Conservation (phyloP, 1,140 invertebrate species). For the Pseudomyrmex pallidus region DNA sequence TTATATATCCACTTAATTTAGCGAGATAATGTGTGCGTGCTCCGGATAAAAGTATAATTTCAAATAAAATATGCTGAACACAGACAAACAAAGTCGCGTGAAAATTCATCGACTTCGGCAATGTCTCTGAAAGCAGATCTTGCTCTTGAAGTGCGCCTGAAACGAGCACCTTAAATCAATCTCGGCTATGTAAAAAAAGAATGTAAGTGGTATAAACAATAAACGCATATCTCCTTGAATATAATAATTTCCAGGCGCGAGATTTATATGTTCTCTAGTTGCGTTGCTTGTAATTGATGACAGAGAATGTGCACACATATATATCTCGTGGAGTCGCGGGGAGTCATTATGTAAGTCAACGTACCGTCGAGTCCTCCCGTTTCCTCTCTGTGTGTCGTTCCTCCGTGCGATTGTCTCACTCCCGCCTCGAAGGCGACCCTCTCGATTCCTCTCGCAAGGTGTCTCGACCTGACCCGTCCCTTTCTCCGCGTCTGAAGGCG, state of each 20-base stretch:
- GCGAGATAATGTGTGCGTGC: conserved; percentile 33
- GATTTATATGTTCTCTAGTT: conserved; percentile 34
- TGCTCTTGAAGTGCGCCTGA: not conserved
- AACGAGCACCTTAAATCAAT: conserved; percentile 50
- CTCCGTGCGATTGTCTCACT: conserved; percentile 48
- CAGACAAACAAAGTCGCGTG: conserved; percentile 25
- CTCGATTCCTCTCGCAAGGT: conserved; percentile 23
- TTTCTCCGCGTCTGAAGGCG: conserved; percentile 31
- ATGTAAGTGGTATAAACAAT: conserved; percentile 64
- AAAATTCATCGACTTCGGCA: conserved; percentile 26
- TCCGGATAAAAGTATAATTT: conserved; percentile 26
- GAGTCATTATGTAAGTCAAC: conserved; percentile 70
- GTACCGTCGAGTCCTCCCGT: conserved; percentile 39
- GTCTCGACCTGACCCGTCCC: conserved; percentile 38
- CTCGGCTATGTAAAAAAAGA: conserved; percentile 37
- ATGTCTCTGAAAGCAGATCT: not conserved
- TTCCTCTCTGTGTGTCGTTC: conserved; percentile 46
- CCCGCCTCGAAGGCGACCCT: conserved; percentile 11
- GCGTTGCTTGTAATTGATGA: conserved; percentile 60
- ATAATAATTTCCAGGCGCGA: conserved; percentile 43
- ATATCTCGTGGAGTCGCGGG: conserved; percentile 31
- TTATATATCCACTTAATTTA: conserved; percentile 21
- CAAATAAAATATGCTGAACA: conserved; percentile 21
- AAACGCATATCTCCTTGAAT: conserved; percentile 62
- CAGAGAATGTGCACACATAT: conserved; percentile 5